These are phyloP conservation scores for Dreissena polymorpha DNA, from an alignment of 1,140 invertebrate genomes.

Conservation along the genomic window DNA sequence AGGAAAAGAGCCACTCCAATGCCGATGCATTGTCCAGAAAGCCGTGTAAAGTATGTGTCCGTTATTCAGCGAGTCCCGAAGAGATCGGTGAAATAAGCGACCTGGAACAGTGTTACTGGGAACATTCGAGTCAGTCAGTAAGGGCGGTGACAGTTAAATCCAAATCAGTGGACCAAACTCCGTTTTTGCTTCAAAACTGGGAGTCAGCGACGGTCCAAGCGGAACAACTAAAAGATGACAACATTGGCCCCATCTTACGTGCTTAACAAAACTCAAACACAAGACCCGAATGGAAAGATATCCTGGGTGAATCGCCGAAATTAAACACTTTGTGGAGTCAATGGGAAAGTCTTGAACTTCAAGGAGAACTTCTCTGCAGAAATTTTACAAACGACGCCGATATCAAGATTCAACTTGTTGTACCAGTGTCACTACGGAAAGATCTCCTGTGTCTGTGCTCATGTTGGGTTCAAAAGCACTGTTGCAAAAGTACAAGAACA, in stretches of 20 bases:
- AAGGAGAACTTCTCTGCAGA: neutral
- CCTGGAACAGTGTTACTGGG: neutral
- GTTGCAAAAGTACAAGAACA: neutral
- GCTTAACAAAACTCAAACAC: neutral
- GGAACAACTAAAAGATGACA: neutral
- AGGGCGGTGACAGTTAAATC: neutral
- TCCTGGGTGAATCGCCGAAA: neutral
- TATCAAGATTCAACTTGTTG: neutral
- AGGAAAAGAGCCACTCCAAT: slow-evolving; percentile 6
- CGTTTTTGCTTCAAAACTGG: neutral
- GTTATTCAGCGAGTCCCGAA: neutral
- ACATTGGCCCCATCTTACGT: neutral
- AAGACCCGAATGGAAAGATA: neutral
- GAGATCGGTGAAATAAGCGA: neutral
- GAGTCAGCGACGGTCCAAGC: neutral
- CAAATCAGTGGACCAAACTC: neutral
- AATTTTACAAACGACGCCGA: neutral
- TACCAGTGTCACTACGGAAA: neutral
- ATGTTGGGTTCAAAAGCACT: slow-evolving; percentile 17
- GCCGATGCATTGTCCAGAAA: slow-evolving; percentile 40
- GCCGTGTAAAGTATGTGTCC: slow-evolving; percentile 17
- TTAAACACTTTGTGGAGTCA: neutral
- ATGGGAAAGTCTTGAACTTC: neutral
- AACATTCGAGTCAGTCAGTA: neutral
- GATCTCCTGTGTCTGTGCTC: neutral